Percentiles rank a stretch among this genome's conserved stretches.
phyloP scores from a whole-genome alignment of 2,888 invertebrate species.

The Drosophila robusta region DNA sequence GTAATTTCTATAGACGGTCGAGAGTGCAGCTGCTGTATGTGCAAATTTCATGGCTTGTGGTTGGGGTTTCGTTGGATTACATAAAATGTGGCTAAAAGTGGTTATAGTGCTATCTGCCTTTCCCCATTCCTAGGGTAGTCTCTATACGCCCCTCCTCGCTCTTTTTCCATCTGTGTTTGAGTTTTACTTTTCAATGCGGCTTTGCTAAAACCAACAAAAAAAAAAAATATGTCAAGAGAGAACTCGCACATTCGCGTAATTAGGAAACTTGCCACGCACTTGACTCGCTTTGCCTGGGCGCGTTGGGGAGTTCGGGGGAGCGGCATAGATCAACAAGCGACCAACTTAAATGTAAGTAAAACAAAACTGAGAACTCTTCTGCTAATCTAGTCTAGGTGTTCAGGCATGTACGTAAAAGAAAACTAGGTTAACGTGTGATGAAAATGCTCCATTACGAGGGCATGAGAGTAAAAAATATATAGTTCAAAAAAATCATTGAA shows the following conservation, averaged over 20 bases:
- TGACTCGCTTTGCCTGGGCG: conserved; percentile 60
- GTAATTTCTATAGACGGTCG: conserved; percentile 43
- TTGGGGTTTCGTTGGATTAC: conserved; percentile 45
- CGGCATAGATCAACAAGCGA: conserved; percentile 32
- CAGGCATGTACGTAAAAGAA: conserved; percentile 26
- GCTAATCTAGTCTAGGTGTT: conserved; percentile 44
- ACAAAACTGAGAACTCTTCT: conserved; percentile 21
- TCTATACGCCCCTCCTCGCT: no score
- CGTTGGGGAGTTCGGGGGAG: background rate
- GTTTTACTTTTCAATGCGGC: conserved; percentile 52
- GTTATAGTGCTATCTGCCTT: conserved; percentile 20
- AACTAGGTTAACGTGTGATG: conserved; percentile 43
- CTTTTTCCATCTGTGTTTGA: conserved; percentile 9
- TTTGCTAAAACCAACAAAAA: conserved; percentile 30
- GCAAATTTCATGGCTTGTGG: conserved; percentile 56
- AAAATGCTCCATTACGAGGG: background rate
- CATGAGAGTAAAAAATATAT: background rate
- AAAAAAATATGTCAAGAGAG: conserved; percentile 66
- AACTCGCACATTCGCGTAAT: conserved; percentile 65
- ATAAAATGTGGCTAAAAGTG: conserved; percentile 55
- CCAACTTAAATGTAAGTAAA: conserved; percentile 42
- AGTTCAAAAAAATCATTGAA: background rate
- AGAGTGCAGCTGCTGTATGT: conserved; percentile 32
- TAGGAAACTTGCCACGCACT: conserved; percentile 78
- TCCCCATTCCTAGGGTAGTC: background rate